These are phyloP conservation scores for Autographa pulchrina DNA, from an alignment of 2,888 invertebrate genomes.

Conservation along the genomic window DNA sequence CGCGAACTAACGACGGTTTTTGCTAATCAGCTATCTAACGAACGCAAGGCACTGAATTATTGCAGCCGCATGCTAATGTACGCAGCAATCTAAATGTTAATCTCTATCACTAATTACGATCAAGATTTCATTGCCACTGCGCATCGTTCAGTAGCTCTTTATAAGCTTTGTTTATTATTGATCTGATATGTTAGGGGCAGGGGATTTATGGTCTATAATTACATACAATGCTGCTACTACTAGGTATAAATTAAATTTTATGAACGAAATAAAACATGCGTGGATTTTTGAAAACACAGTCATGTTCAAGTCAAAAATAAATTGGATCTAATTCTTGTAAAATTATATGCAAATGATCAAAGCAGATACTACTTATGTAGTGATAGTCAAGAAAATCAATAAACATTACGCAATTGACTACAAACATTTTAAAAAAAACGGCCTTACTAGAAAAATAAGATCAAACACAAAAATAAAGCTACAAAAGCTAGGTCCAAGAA, in stretches of 20 bases:
- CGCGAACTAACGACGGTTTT: constrained; percentile 68
- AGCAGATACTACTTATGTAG: too few relatives aligned
- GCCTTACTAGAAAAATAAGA: background rate
- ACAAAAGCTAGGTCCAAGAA: background rate
- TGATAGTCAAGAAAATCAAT: too few relatives aligned
- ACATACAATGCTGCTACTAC: background rate
- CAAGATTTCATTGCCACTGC: constrained; percentile 74
- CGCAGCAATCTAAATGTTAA: constrained; percentile 79
- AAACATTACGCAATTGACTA: too few relatives aligned
- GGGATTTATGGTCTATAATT: background rate
- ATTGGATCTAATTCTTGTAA: too few relatives aligned
- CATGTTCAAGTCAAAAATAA: too few relatives aligned
- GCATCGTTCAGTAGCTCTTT: constrained; percentile 50
- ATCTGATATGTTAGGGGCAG: background rate
- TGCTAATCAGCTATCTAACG: constrained; percentile 78
- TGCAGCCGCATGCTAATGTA: constrained; percentile 78
- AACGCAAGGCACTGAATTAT: constrained; percentile 71
- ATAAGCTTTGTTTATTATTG: constrained; percentile 30
- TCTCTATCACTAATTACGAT: constrained; percentile 80
- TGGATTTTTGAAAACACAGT: too few relatives aligned
- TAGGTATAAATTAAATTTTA: too few relatives aligned
- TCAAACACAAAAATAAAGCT: background rate
- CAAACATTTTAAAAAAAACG: too few relatives aligned
- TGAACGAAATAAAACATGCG: too few relatives aligned
- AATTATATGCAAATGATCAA: too few relatives aligned